phyloP scores from a whole-genome alignment of 2,888 invertebrate genomes.

The Xylota segnis region DNA sequence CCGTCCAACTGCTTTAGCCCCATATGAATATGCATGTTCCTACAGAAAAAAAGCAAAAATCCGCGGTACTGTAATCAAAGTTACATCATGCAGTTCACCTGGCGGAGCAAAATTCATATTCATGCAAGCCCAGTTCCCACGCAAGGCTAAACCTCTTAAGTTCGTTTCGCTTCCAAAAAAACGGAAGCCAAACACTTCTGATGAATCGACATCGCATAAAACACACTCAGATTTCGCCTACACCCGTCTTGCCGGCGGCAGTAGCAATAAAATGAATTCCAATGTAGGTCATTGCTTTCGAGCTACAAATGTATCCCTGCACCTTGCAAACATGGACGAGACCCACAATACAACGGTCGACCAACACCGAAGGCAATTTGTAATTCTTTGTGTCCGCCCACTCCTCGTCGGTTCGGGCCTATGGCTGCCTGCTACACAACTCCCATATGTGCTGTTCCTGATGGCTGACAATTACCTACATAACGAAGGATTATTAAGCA shows the following conservation, averaged over 20 bases:
- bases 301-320: slow-evolving; percentile 58
- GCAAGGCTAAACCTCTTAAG: slow-evolving; percentile 60
- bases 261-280: slow-evolving; percentile 56
- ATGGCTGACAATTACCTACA: slow-evolving; percentile 58
- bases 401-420: slow-evolving; percentile 8
- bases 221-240: slow-evolving; percentile 12
- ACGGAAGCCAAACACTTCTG: slow-evolving; percentile 2
- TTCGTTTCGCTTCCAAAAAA: slow-evolving; percentile 14
- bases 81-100: slow-evolving; percentile 57
- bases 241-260: background rate
- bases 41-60: background rate
- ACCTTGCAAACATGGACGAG: slow-evolving; percentile 25
- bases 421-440: background rate
- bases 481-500: slow-evolving; percentile 51
- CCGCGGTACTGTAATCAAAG: slow-evolving; percentile 41
- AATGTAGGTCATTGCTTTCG: slow-evolving; percentile 68
- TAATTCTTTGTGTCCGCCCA: slow-evolving; percentile 57
- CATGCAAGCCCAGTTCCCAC: slow-evolving; percentile 60
- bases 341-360: slow-evolving; percentile 28
- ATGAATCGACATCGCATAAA: slow-evolving; percentile 56
- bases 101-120: slow-evolving; percentile 54
- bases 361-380: slow-evolving; percentile 63
- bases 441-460: slow-evolving; percentile 39
- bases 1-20: background rate
- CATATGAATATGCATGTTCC: slow-evolving; percentile 1